Conservation (phyloP, 2,113 vertebrate species). For the Malurus cyaneus region DNA sequence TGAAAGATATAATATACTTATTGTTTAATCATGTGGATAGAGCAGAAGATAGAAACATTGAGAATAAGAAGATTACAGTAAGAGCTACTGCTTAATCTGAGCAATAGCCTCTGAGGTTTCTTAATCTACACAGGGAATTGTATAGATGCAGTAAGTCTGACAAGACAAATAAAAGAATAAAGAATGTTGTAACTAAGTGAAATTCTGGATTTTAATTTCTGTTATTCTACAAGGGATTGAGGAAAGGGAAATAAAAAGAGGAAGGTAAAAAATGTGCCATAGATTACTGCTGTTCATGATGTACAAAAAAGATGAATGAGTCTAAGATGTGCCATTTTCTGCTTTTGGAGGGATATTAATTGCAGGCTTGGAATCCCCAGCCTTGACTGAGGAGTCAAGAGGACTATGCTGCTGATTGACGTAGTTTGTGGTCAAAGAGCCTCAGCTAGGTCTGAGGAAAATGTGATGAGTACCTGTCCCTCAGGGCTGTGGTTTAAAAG, state of each 20-base stretch:
- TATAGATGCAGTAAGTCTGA: constrained; percentile 46
- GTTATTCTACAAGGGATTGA: background rate
- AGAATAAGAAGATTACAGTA: constrained; percentile 60
- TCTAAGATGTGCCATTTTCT: background rate
- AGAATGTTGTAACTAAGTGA: background rate
- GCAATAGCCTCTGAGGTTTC: constrained; percentile 39
- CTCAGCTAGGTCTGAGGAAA: background rate
- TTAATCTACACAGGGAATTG: constrained; percentile 52
- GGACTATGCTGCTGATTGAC: background rate
- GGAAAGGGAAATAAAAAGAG: background rate
- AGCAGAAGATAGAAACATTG: constrained; percentile 30
- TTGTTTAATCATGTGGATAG: constrained; percentile 60
- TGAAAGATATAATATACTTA: constrained; percentile 62
- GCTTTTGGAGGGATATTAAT: background rate
- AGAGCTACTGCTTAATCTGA: constrained; percentile 43
- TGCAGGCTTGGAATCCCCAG: background rate
- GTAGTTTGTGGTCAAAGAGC: background rate
- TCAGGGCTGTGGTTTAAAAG: background rate
- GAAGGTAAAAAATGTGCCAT: background rate
- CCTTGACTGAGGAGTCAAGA: background rate
- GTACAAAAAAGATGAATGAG: background rate
- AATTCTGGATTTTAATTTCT: constrained; percentile 44
- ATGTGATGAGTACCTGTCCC: background rate
- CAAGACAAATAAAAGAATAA: constrained; percentile 40
- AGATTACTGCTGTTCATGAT: background rate